These are phyloP conservation scores for Palloptera scutellata DNA, from an alignment of 2,888 invertebrate genomes.

Conservation along the genomic window DNA sequence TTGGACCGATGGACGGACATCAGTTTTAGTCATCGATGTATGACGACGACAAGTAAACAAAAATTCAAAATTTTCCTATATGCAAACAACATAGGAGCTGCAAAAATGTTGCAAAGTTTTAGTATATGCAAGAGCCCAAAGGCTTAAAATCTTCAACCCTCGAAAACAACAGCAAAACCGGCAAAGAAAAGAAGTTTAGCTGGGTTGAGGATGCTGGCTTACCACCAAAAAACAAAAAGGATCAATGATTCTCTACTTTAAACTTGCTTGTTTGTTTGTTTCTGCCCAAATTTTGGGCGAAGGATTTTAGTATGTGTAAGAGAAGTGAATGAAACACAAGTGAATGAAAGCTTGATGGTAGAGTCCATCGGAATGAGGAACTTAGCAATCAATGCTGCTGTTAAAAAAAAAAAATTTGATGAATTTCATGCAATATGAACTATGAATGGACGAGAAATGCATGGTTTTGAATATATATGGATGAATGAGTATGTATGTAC, in stretches of 20 bases:
- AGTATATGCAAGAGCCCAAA: too few relatives aligned
- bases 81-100: conserved; percentile 29
- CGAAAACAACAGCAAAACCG: too few relatives aligned
- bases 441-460: conserved; percentile 3
- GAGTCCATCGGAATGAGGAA: not conserved
- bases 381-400: conserved; percentile 39
- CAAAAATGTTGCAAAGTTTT: too few relatives aligned
- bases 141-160: too few relatives aligned
- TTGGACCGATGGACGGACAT: too few relatives aligned
- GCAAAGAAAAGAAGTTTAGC: not conserved
- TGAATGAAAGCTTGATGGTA: conserved; percentile 1
- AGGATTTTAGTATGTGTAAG: conserved; percentile 5
- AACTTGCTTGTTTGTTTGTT: too few relatives aligned
- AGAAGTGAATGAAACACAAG: not conserved
- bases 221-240: not conserved
- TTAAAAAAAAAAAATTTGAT: conserved; percentile 36
- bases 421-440: conserved; percentile 35
- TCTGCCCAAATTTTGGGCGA: too few relatives aligned
- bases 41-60: conserved; percentile 1
- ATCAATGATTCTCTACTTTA: not conserved
- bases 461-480: too few relatives aligned
- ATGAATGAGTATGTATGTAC: not conserved
- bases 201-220: too few relatives aligned
- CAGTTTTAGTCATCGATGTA: too few relatives aligned
- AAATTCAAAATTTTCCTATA: conserved; percentile 38